These are phyloP conservation scores for Catocala sponsa DNA, from an alignment of 2,888 invertebrate genomes.

Conservation along the genomic window DNA sequence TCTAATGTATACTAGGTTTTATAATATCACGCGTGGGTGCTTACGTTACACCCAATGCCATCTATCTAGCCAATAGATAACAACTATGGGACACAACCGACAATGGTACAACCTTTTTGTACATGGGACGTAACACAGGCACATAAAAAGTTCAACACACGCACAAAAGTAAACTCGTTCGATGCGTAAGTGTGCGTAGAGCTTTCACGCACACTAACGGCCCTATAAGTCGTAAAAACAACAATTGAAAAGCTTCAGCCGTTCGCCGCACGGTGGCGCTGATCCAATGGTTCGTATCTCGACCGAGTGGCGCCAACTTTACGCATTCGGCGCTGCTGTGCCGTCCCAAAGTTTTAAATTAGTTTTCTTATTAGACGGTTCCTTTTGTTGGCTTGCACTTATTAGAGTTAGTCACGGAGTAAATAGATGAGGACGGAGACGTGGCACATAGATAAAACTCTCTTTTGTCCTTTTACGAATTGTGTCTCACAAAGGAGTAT, in stretches of 20 bases:
- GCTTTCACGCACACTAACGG: constrained; percentile 72
- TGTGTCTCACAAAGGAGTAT: neutral
- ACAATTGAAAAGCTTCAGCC: constrained; percentile 85
- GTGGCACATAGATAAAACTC: constrained; percentile 28
- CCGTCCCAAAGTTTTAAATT: constrained; percentile 66
- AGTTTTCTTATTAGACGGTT: constrained; percentile 71
- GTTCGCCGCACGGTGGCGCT: constrained; percentile 85
- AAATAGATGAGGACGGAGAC: constrained; percentile 35
- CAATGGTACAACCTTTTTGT: constrained; percentile 69
- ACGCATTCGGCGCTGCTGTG: constrained; percentile 76
- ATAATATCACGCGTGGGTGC: constrained; percentile 41
- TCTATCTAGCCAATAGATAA: constrained; percentile 78
- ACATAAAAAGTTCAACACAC: constrained; percentile 76
- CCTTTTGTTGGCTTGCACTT: constrained; percentile 58
- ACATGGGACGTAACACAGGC: constrained; percentile 76
- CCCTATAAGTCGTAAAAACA: constrained; percentile 69
- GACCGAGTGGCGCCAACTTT: constrained; percentile 56
- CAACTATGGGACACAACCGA: constrained; percentile 66
- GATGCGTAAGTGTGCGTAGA: constrained; percentile 75
- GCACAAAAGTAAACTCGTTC: constrained; percentile 70
- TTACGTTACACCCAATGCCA: constrained; percentile 77
- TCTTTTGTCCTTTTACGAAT: constrained; percentile 33
- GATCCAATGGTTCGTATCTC: constrained; percentile 70
- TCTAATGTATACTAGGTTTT: constrained; percentile 46
- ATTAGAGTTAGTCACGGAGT: constrained; percentile 56